Percentiles rank a stretch among this genome's conserved stretches.
Evolutionary conservation across 1,140 invertebrate genomes (phyloP).

Genomic region (Palaemon carinicauda): DNA sequence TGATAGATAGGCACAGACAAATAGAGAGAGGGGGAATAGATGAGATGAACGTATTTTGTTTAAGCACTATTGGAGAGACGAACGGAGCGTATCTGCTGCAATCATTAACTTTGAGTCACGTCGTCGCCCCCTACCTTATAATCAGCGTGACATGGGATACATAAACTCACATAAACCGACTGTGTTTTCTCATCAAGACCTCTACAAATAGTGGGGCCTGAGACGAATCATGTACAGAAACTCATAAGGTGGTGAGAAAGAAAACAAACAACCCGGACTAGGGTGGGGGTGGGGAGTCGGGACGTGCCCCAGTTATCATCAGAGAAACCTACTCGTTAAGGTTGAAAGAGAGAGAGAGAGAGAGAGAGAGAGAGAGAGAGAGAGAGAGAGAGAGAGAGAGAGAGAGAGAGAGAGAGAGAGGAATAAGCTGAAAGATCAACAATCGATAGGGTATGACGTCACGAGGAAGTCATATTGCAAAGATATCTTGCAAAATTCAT

Average conservation of each 20-base stretch:
- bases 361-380: not conserved
- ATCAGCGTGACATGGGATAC: slow-evolving; percentile 9
- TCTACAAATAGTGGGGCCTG: not conserved
- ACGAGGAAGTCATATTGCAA: not conserved
- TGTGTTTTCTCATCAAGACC: slow-evolving; percentile 6
- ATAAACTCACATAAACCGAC: slow-evolving; percentile 18
- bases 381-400: slow-evolving; percentile 2
- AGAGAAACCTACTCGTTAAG: no score
- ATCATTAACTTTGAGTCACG: not conserved
- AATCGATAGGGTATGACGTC: no score
- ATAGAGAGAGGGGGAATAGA: no score
- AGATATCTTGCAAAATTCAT: not conserved
- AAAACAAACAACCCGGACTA: not conserved
- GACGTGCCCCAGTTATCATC: not conserved
- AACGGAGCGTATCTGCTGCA: no score
- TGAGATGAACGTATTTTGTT: not conserved
- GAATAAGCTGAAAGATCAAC: no score
- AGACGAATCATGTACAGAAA: not conserved
- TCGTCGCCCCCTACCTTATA: not conserved
- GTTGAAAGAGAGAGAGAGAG: not conserved
- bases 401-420: not conserved
- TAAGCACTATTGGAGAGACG: no score
- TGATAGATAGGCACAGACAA: no score
- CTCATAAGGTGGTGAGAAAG: slow-evolving; percentile 9
- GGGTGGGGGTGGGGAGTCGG: not conserved